Conservation (phyloP, 1,140 invertebrate species). For the Orius insidiosus region DNA sequence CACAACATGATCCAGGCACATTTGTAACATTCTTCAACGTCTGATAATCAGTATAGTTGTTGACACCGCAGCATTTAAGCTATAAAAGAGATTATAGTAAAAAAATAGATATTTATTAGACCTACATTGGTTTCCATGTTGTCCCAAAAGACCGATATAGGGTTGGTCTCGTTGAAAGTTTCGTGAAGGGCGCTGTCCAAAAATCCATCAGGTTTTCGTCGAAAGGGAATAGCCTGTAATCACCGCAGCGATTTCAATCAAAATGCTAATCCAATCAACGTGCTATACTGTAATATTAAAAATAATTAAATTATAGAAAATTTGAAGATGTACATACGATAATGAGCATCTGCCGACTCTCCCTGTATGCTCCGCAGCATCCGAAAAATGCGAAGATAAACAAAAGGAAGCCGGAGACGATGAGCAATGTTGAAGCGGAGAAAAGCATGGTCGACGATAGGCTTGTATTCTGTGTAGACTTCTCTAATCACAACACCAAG, state of each 20-base stretch:
- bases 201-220: too few species aligned
- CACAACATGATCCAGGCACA: constrained; percentile 1
- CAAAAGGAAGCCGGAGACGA: constrained; percentile 49
- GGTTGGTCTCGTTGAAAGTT: too few species aligned
- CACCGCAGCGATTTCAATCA: background rate
- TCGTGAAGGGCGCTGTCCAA: too few species aligned
- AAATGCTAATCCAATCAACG: background rate
- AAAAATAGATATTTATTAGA: background rate
- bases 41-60: constrained; percentile 46
- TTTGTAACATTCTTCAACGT: background rate
- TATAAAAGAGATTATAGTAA: constrained; percentile 28
- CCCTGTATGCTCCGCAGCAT: constrained; percentile 65
- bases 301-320: background rate
- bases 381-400: constrained; percentile 66
- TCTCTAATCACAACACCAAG: constrained; percentile 23
- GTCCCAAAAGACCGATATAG: background rate
- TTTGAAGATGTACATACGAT: constrained; percentile 55
- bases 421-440: constrained; percentile 33
- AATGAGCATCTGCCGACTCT: constrained; percentile 64
- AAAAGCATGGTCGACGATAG: constrained; percentile 23
- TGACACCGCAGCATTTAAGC: constrained; percentile 64
- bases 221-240: background rate
- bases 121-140: background rate
- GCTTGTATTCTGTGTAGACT: constrained; percentile 25
- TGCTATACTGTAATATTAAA: background rate